These are phyloP conservation scores for Drosophila rhopaloa DNA, from an alignment of 1,140 invertebrate species.

Conservation along the genomic window DNA sequence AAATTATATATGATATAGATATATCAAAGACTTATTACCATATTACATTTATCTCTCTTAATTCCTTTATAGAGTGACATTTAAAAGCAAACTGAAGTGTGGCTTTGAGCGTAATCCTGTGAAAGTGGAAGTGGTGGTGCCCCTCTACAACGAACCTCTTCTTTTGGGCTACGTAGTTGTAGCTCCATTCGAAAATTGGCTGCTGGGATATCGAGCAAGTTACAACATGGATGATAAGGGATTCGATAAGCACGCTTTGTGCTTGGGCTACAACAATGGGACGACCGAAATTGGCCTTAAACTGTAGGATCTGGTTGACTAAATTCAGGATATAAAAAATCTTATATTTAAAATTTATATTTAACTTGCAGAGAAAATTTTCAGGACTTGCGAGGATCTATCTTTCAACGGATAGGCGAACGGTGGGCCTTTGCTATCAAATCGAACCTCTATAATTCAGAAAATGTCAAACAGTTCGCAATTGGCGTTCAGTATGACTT, in stretches of 20 bases:
- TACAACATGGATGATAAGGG: slow-evolving; percentile 20
- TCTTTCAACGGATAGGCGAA: slow-evolving; percentile 52
- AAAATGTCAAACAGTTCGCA: slow-evolving; percentile 10
- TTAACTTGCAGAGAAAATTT: slow-evolving; percentile 48
- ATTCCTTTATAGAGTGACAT: neutral
- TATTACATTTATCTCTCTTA: neutral
- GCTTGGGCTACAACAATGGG: slow-evolving; percentile 37
- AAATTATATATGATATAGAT: too few species aligned
- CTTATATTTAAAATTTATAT: neutral
- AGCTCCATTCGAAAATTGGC: slow-evolving; percentile 12
- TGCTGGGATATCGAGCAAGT: slow-evolving; percentile 43
- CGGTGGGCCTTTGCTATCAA: slow-evolving; percentile 43
- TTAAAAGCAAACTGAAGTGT: slow-evolving; percentile 6
- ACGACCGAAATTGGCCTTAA: slow-evolving; percentile 43
- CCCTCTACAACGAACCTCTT: slow-evolving; percentile 28
- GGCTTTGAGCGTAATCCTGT: slow-evolving; percentile 32
- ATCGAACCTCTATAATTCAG: slow-evolving; percentile 25
- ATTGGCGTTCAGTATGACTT: slow-evolving; percentile 52
- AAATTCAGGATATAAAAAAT: neutral
- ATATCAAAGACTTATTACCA: neutral
- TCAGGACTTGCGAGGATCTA: slow-evolving; percentile 40
- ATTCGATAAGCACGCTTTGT: slow-evolving; percentile 49
- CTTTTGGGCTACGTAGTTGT: slow-evolving; percentile 34
- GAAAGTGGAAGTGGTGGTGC: slow-evolving; percentile 43
- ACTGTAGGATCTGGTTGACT: slow-evolving; percentile 18